These are phyloP conservation scores for Aphelinus certus DNA, from an alignment of 1,140 invertebrate genomes.

Conservation along the genomic window DNA sequence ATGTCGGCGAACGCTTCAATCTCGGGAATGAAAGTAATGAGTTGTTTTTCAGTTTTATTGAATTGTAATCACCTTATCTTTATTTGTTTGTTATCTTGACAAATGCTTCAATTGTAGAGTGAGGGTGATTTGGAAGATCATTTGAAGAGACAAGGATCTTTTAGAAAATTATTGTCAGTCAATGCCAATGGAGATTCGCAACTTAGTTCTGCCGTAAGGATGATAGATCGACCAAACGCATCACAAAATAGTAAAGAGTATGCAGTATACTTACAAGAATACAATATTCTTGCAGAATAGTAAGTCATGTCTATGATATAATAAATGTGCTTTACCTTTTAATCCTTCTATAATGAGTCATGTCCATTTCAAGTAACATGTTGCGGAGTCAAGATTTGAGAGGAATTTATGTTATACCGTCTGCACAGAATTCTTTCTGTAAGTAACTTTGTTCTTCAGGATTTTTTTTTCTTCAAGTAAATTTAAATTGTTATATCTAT, in stretches of 20 bases:
- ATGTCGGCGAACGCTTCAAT: constrained; percentile 40
- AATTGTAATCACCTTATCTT: neutral
- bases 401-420: constrained; percentile 93
- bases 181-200: constrained; percentile 67
- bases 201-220: constrained; percentile 67
- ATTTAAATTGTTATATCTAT: constrained; percentile 41
- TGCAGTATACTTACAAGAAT: constrained; percentile 75
- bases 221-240: constrained; percentile 66
- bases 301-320: constrained; percentile 62
- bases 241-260: constrained; percentile 64
- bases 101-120: constrained; percentile 44
- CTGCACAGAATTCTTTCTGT: constrained; percentile 80
- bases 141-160: constrained; percentile 62
- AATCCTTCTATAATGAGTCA: constrained; percentile 6
- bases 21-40: constrained; percentile 41
- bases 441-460: constrained; percentile 57
- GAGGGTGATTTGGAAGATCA: constrained; percentile 56
- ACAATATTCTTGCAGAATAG: constrained; percentile 82
- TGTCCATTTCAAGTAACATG: constrained; percentile 75
- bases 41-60: constrained; percentile 10
- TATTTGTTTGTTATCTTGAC: constrained; percentile 26
- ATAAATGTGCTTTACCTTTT: neutral
- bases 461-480: constrained; percentile 18
- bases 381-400: constrained; percentile 84
- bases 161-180: constrained; percentile 66